Percentiles rank a stretch among this genome's conserved stretches.
Evolutionary conservation across 2,888 invertebrate species (phyloP).

Genomic region (Thymelicus acteon): DNA sequence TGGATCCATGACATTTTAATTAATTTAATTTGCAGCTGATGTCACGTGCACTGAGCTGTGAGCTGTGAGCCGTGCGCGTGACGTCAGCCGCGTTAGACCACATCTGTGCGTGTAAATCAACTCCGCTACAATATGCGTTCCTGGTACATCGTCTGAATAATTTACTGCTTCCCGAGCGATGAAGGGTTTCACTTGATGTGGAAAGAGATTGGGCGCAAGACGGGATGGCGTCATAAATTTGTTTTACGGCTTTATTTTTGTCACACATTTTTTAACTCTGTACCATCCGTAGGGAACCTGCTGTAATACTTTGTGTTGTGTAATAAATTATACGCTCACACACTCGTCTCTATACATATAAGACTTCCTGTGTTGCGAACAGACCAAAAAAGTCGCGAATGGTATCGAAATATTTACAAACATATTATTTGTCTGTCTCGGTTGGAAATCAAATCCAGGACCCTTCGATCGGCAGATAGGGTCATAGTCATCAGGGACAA

Average conservation of each 20-base stretch:
- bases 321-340: too few species aligned
- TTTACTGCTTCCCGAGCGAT: slow-evolving; percentile 32
- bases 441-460: too few species aligned
- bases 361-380: too few species aligned
- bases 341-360: too few species aligned
- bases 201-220: slow-evolving; percentile 28
- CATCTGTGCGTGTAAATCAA: slow-evolving; percentile 35
- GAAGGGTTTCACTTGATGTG: slow-evolving; percentile 26
- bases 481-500: too few species aligned
- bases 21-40: slow-evolving; percentile 1
- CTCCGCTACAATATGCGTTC: slow-evolving; percentile 30
- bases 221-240: slow-evolving; percentile 24
- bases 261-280: slow-evolving; percentile 7
- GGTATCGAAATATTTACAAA: too few species aligned
- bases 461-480: too few species aligned
- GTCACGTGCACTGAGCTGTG: background rate
- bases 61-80: background rate
- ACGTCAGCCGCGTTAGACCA: slow-evolving; percentile 18
- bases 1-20: background rate
- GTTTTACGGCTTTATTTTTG: slow-evolving; percentile 20
- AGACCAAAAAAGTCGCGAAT: too few species aligned
- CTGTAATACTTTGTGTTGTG: too few species aligned
- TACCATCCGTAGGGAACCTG: background rate
- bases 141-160: slow-evolving; percentile 34
- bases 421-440: too few species aligned